phyloP scores from a whole-genome alignment of 1,140 invertebrate genomes.

The Polypedilum vanderplanki region DNA sequence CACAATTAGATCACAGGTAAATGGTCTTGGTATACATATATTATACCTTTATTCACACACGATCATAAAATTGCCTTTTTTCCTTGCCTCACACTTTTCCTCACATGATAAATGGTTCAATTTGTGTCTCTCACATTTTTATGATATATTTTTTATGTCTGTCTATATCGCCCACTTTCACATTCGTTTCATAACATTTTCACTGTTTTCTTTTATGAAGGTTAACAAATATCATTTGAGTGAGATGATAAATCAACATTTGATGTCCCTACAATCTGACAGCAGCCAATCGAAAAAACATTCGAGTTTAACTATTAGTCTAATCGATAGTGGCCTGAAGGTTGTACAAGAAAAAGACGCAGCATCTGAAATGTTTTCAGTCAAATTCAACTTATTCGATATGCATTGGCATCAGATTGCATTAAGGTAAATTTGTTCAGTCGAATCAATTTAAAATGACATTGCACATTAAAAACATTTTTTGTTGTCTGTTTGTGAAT shows the following conservation, averaged over 20 bases:
- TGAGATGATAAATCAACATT: neutral
- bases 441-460: neutral
- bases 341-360: neutral
- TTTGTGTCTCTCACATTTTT: too few relatives aligned
- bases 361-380: conserved; percentile 14
- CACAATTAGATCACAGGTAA: neutral
- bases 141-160: neutral
- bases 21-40: neutral
- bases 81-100: too few relatives aligned
- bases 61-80: too few relatives aligned
- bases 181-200: neutral
- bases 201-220: neutral
- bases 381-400: conserved; percentile 21
- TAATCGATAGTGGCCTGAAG: neutral
- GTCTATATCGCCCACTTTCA: neutral
- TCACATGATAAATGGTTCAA: too few relatives aligned
- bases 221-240: neutral
- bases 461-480: neutral
- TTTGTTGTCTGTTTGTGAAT: neutral
- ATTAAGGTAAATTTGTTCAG: neutral
- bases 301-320: neutral
- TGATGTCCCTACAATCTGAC: neutral
- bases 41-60: too few relatives aligned
- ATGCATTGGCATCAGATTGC: conserved; percentile 3
- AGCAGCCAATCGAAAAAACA: neutral